Conservation (phyloP, 2,888 invertebrate genomes). For the Agrotis puta region DNA sequence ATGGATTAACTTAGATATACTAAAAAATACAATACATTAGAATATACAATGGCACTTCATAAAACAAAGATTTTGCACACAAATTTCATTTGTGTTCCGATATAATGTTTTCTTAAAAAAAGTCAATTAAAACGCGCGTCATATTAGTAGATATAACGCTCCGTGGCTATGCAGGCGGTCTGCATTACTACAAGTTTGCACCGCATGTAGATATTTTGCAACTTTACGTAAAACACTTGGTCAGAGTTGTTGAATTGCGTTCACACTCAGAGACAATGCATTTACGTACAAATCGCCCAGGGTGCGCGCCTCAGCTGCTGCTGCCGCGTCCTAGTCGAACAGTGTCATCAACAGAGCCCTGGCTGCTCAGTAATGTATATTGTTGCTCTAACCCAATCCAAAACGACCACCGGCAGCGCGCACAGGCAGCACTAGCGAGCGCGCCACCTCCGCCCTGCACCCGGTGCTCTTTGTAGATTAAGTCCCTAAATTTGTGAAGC, state of each 20-base stretch:
- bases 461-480: too few species aligned
- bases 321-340: too few species aligned
- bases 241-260: neutral
- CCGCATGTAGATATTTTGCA: neutral
- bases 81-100: conserved; percentile 56
- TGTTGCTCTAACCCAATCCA: too few species aligned
- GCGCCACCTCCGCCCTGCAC: too few species aligned
- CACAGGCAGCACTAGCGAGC: too few species aligned
- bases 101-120: conserved; percentile 32
- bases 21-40: conserved; percentile 63
- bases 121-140: conserved; percentile 22
- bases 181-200: neutral
- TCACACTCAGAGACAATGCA: neutral
- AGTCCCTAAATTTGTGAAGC: neutral
- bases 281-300: too few species aligned
- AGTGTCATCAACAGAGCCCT: too few species aligned
- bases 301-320: too few species aligned
- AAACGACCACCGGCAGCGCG: too few species aligned
- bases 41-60: conserved; percentile 67
- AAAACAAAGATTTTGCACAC: conserved; percentile 58
- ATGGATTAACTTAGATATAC: conserved; percentile 68
- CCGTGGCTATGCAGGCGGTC: neutral
- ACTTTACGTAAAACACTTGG: neutral
- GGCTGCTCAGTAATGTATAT: too few species aligned
- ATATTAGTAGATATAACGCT: neutral